A percentile compares a stretch with the other conserved stretches of the same genome.
Conservation (phyloP, 2,113 vertebrate genomes). For the Platycercus adscitus region DNA sequence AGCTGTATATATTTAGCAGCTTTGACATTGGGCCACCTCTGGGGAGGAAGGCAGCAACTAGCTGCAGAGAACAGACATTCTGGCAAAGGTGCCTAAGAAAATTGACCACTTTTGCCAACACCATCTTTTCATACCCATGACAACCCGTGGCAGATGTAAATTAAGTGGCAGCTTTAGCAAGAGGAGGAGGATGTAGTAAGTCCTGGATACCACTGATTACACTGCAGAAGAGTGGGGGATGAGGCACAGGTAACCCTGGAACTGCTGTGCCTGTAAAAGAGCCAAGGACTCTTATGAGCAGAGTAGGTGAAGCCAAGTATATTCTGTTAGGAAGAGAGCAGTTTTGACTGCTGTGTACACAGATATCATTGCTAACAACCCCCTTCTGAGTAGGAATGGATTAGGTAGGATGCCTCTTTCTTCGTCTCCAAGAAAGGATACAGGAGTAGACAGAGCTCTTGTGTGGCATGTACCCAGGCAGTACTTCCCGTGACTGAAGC, state of each 20-base stretch:
- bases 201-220: not conserved
- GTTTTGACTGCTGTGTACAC: not conserved
- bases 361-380: not conserved
- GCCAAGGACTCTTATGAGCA: not conserved
- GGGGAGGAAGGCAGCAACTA: not conserved
- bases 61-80: not conserved
- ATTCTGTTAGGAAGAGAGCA: not conserved
- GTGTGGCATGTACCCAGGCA: not conserved
- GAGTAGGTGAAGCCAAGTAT: not conserved
- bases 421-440: not conserved
- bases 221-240: not conserved
- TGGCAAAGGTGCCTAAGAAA: not conserved
- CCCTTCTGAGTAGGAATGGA: not conserved
- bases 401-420: not conserved
- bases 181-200: not conserved
- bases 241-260: not conserved
- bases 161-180: not conserved
- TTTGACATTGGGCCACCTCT: conserved; percentile 28
- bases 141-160: not conserved
- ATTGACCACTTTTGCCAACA: not conserved
- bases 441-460: not conserved
- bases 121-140: not conserved
- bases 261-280: not conserved
- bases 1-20: conserved; percentile 8
- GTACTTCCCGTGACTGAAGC: not conserved